A percentile compares a stretch with the other conserved stretches of the same genome.
Conservation (phyloP, 2,797 vertebrate species). For the Podarcis siculus region DNA sequence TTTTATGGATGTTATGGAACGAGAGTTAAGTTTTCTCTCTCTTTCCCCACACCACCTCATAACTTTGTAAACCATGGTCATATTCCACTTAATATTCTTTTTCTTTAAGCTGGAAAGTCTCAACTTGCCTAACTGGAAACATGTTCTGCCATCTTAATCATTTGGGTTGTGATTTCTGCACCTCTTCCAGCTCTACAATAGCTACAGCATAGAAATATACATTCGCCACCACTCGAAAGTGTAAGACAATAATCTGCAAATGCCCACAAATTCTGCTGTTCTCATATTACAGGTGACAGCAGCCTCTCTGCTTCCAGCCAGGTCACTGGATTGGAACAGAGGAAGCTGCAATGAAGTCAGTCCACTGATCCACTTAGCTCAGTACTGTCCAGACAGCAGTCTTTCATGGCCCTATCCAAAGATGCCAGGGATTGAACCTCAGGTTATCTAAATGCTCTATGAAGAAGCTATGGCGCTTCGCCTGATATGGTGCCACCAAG, state of each 20-base stretch:
- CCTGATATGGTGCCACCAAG: no score
- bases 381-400: no score
- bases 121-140: not conserved
- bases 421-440: no score
- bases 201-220: not conserved
- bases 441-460: no score
- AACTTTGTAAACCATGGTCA: not conserved
- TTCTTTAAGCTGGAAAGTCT: not conserved
- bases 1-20: no score
- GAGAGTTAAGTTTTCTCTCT: not conserved
- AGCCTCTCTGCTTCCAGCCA: not conserved
- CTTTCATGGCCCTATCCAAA: no score
- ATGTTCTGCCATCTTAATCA: not conserved
- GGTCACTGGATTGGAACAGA: not conserved
- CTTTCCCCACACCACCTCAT: not conserved
- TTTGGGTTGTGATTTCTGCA: not conserved
- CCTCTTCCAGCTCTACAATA: no score
- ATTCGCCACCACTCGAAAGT: not conserved
- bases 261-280: not conserved
- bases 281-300: not conserved
- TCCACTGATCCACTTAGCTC: no score
- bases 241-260: not conserved
- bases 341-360: no score
- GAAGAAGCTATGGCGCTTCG: no score
- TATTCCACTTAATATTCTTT: not conserved